Percentiles rank a stretch among this genome's conserved stretches.
phyloP scores from a whole-genome alignment of 1,140 invertebrate species.

The Cherax destructor region DNA sequence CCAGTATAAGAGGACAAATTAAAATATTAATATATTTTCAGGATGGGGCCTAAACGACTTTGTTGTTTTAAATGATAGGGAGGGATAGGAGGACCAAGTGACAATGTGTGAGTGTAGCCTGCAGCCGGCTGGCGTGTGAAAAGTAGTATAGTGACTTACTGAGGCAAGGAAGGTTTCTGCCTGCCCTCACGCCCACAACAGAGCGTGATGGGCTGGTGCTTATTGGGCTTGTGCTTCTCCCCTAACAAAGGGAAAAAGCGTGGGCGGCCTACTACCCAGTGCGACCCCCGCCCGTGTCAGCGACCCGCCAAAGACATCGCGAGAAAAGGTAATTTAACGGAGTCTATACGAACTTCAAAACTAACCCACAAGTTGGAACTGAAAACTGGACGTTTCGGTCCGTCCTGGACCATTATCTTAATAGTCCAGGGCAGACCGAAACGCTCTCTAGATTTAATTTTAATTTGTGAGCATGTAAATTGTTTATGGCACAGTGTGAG shows the following conservation, averaged over 20 bases:
- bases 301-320: background rate
- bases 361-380: too few relatives aligned
- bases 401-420: too few relatives aligned
- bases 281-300: background rate
- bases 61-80: too few relatives aligned
- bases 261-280: background rate
- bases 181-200: background rate
- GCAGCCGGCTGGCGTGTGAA: background rate
- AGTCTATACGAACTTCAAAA: too few relatives aligned
- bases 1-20: too few relatives aligned
- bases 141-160: background rate
- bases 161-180: background rate
- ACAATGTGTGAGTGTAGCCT: background rate
- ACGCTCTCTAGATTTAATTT: too few relatives aligned
- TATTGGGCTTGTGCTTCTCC: conserved; percentile 25
- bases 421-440: too few relatives aligned
- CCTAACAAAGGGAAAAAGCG: conserved; percentile 23
- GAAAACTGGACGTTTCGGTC: too few relatives aligned
- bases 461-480: too few relatives aligned
- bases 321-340: conserved; percentile 12
- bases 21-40: too few relatives aligned
- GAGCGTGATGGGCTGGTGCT: conserved; percentile 24
- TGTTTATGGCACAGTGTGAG: too few relatives aligned
- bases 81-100: background rate
- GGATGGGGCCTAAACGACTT: too few relatives aligned